Evolutionary conservation across 2,113 vertebrate genomes (phyloP).

Genomic region (Orthonyx spaldingii): DNA sequence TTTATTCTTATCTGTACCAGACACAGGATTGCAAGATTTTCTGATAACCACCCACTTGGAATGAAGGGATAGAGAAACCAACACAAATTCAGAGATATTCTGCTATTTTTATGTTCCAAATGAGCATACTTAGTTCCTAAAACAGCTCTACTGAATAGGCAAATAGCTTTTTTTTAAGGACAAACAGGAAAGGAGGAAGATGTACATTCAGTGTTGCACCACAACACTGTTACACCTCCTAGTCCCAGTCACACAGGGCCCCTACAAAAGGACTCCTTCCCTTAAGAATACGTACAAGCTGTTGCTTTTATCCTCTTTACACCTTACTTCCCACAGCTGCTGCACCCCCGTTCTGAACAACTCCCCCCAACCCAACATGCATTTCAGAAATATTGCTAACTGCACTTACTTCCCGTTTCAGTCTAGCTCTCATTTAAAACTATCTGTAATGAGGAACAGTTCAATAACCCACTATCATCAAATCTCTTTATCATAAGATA

Average conservation of each 20-base stretch:
- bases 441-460: not conserved
- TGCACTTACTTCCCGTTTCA: not conserved
- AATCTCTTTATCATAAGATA: not conserved
- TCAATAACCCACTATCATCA: not conserved
- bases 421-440: not conserved
- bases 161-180: not conserved
- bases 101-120: not conserved
- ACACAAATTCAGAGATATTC: not conserved
- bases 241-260: not conserved
- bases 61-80: not conserved
- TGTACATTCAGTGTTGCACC: not conserved
- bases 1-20: not conserved
- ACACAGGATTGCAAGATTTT: not conserved
- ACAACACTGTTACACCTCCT: not conserved
- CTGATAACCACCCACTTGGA: conserved; percentile 1
- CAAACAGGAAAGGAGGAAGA: not conserved
- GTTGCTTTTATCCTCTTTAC: not conserved
- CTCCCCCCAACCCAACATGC: not conserved
- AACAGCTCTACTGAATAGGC: not conserved
- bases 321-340: not conserved
- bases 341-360: rapidly evolving
- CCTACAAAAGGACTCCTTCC: not conserved
- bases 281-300: rapidly evolving
- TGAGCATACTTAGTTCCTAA: not conserved
- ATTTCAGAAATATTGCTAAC: not conserved